phyloP scores from a whole-genome alignment of 2,888 invertebrate genomes.

The Hemithea aestivaria region DNA sequence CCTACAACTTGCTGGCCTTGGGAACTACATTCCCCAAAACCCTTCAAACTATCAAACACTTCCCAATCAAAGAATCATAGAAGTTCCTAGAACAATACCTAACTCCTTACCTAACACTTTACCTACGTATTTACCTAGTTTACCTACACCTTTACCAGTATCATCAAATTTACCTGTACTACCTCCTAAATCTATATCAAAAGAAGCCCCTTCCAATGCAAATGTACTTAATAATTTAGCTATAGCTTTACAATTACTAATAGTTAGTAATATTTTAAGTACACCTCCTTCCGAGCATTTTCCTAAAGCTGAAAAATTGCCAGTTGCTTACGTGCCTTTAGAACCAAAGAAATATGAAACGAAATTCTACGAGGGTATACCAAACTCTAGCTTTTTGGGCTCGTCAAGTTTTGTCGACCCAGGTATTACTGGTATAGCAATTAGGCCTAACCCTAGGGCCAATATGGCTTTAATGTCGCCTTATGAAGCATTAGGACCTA shows the following conservation, averaged over 20 bases:
- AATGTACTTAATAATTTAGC: conserved; percentile 61
- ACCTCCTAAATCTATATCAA: neutral
- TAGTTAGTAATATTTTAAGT: conserved; percentile 57
- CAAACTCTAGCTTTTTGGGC: conserved; percentile 31
- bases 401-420: conserved; percentile 16
- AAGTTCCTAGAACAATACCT: neutral
- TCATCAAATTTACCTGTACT: conserved; percentile 6
- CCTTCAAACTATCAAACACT: conserved; percentile 4
- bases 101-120: conserved; percentile 2
- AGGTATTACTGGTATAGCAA: conserved; percentile 3
- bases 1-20: neutral
- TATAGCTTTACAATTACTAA: conserved; percentile 57
- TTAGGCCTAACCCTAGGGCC: conserved; percentile 27
- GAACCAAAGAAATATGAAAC: conserved; percentile 2
- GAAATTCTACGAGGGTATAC: conserved; percentile 4
- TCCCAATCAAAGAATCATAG: conserved; percentile 2
- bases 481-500: conserved; percentile 42
- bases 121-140: neutral
- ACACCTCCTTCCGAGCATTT: conserved; percentile 31
- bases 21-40: neutral
- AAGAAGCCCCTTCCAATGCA: conserved; percentile 31
- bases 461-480: conserved; percentile 46
- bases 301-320: neutral
- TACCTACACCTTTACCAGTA: conserved; percentile 5
- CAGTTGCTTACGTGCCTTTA: neutral